Conservation (phyloP, 1,140 invertebrate genomes). For the Spodoptera frugiperda region DNA sequence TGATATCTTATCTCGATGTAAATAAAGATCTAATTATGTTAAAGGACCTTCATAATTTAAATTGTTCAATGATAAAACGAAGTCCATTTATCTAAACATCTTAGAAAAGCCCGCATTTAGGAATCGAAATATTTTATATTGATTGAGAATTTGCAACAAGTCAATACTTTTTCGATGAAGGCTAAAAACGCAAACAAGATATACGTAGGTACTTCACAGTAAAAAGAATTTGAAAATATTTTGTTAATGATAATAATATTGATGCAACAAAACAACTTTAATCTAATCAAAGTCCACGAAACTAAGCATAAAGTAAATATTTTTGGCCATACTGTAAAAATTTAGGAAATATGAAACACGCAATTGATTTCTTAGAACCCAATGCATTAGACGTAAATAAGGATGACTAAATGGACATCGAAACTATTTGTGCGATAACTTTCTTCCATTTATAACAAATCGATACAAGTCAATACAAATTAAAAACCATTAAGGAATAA, state of each 20-base stretch:
- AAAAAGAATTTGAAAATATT: no score
- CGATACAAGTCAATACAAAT: constrained; percentile 28
- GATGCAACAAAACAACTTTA: no score
- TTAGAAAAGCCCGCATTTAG: no score
- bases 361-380: background rate
- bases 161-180: no score
- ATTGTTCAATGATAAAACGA: background rate
- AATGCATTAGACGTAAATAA: no score
- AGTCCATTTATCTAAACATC: background rate
- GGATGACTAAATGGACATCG: background rate
- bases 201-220: no score
- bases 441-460: constrained; percentile 1
- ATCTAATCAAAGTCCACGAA: background rate
- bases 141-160: no score
- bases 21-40: constrained; percentile 13
- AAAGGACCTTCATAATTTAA: constrained; percentile 5
- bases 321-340: background rate
- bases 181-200: no score
- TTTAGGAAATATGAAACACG: background rate
- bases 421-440: background rate
- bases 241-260: no score
- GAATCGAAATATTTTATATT: no score
- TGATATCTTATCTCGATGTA: background rate
- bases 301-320: background rate
- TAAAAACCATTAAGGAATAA: constrained; percentile 21